A percentile compares a stretch with the other conserved stretches of the same genome.
Evolutionary conservation across 1,140 invertebrate species (phyloP).

Genomic region (Mactra quadrangularis): DNA sequence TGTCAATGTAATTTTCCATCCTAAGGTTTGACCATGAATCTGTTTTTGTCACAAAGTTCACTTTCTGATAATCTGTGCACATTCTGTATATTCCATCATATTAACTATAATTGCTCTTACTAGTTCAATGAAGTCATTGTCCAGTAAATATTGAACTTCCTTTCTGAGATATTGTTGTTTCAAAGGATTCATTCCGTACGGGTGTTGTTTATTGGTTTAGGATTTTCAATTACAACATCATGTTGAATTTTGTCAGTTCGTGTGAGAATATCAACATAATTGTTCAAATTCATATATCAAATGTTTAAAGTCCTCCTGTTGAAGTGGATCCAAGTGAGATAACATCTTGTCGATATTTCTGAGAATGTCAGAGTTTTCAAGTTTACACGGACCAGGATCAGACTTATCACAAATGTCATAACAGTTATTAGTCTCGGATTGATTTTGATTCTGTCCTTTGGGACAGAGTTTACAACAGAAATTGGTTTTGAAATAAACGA

Average conservation of each 20-base stretch:
- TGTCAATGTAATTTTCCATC: too few species aligned
- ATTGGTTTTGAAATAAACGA: too few species aligned
- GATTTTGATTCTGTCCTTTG: too few species aligned
- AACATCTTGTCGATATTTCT: too few species aligned
- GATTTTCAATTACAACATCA: slow-evolving; percentile 53
- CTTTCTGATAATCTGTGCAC: slow-evolving; percentile 55
- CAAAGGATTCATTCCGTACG: slow-evolving; percentile 62
- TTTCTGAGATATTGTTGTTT: slow-evolving; percentile 81
- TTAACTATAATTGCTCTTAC: slow-evolving; percentile 56
- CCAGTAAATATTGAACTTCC: slow-evolving; percentile 74
- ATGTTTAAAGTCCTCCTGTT: too few species aligned
- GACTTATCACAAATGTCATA: not conserved
- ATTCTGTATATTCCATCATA: slow-evolving; percentile 44
- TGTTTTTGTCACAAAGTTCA: slow-evolving; percentile 57
- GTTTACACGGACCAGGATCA: not conserved
- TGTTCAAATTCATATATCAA: slow-evolving; percentile 26
- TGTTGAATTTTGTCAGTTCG: too few species aligned
- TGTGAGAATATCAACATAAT: slow-evolving; percentile 37
- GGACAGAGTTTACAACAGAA: too few species aligned
- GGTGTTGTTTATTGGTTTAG: slow-evolving; percentile 57
- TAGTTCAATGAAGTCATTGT: slow-evolving; percentile 62
- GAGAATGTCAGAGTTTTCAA: too few species aligned
- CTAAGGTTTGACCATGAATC: too few species aligned
- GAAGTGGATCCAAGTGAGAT: too few species aligned
- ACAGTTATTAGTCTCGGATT: too few species aligned